phyloP scores from a whole-genome alignment of 2,888 invertebrate genomes.

The Eretmocerus hayati region DNA sequence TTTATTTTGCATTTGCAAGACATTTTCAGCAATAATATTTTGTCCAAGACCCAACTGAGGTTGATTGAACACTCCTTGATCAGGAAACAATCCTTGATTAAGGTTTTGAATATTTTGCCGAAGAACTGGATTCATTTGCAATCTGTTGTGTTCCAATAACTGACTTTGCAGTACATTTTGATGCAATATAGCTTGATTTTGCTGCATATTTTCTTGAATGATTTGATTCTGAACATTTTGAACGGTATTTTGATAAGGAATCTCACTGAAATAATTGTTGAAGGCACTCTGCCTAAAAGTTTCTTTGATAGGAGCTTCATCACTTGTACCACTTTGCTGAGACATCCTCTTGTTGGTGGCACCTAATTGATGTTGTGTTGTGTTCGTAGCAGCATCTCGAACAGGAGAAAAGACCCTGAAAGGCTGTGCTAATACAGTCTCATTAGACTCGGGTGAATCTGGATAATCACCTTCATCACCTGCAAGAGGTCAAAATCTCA shows the following conservation, averaged over 20 bases:
- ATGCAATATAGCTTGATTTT: conserved; percentile 35
- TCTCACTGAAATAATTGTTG: conserved; percentile 36
- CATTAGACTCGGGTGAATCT: conserved; percentile 44
- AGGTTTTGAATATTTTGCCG: conserved; percentile 26
- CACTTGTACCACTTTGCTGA: conserved; percentile 29
- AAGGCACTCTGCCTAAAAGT: conserved; percentile 28
- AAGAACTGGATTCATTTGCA: conserved; percentile 26
- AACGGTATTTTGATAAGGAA: conserved; percentile 41
- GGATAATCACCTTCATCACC: conserved; percentile 34
- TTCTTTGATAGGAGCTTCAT: conserved; percentile 32
- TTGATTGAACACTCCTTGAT: conserved; percentile 20
- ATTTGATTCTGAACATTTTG: conserved; percentile 45
- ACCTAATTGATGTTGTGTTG: conserved; percentile 31
- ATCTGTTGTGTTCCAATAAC: conserved; percentile 27
- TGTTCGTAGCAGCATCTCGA: conserved; percentile 41
- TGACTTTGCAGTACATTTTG: conserved; percentile 34
- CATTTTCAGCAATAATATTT: conserved; percentile 29
- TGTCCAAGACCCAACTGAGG: conserved; percentile 24
- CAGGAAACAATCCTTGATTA: conserved; percentile 20
- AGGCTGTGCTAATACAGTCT: conserved; percentile 41
- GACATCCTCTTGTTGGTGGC: conserved; percentile 27
- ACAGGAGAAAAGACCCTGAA: conserved; percentile 41
- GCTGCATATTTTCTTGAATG: conserved; percentile 45
- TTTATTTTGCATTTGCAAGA: conserved; percentile 33
- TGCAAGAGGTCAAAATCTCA: background rate